Evolutionary conservation across 2,888 invertebrate species (phyloP).

Genomic region (Leucophenga maculata): DNA sequence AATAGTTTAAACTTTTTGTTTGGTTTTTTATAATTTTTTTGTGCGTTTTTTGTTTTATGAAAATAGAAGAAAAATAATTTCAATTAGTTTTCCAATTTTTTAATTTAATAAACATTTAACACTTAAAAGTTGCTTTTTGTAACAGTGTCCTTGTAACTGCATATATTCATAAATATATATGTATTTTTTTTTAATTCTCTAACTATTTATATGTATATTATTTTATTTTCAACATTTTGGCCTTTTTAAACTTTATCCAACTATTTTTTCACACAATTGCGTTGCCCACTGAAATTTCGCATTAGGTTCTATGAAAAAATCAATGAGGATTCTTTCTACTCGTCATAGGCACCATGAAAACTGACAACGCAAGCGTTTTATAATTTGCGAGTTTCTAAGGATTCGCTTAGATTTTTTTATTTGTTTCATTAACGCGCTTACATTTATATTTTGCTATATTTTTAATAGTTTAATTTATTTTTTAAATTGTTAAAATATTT

Average conservation of each 20-base stretch:
- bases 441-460: conserved; percentile 22
- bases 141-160: too few species aligned
- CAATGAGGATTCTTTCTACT: conserved; percentile 64
- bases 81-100: too few species aligned
- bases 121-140: too few species aligned
- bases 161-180: too few species aligned
- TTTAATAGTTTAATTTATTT: conserved; percentile 35
- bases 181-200: conserved; percentile 37
- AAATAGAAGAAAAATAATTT: too few species aligned
- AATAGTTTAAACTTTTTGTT: conserved; percentile 18
- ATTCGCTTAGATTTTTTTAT: conserved; percentile 30
- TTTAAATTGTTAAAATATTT: conserved; percentile 39
- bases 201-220: conserved; percentile 38
- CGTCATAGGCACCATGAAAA: conserved; percentile 42
- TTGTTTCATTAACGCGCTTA: not conserved
- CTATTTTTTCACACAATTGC: conserved; percentile 34
- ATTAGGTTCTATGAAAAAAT: conserved; percentile 52
- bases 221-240: not conserved
- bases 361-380: too few species aligned
- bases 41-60: too few species aligned
- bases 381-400: not conserved
- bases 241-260: conserved; percentile 30
- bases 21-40: too few species aligned
- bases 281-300: conserved; percentile 23
- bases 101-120: too few species aligned